A percentile compares a stretch with the other conserved stretches of the same genome.
These are phyloP conservation scores for Bacillus rossius DNA, from an alignment of 1,140 invertebrate genomes.

Conservation along the genomic window DNA sequence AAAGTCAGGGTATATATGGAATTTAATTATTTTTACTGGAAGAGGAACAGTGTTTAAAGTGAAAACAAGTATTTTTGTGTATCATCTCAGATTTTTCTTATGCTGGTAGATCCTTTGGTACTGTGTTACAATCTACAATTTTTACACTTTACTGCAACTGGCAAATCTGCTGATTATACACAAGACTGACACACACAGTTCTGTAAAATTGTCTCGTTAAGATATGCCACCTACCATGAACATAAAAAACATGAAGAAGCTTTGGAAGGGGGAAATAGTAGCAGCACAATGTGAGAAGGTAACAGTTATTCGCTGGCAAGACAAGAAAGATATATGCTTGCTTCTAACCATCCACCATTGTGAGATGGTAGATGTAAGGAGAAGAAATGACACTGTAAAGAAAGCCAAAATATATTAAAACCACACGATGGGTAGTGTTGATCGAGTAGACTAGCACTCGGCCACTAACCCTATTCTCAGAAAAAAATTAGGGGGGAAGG, in stretches of 20 bases:
- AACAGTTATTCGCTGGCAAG: not conserved
- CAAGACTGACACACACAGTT: conserved; percentile 8
- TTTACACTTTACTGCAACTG: conserved; percentile 10
- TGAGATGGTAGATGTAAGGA: not conserved
- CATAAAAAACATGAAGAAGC: conserved; percentile 2
- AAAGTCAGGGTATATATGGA: too few relatives aligned
- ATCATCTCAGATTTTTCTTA: too few relatives aligned
- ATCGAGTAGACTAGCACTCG: conserved; percentile 7
- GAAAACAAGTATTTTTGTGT: too few relatives aligned
- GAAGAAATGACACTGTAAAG: not conserved
- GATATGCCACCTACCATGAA: conserved; percentile 9
- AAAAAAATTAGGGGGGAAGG: conserved; percentile 3
- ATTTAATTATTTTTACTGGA: too few relatives aligned
- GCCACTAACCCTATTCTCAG: conserved; percentile 1
- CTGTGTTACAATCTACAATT: not conserved
- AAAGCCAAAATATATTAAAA: conserved; percentile 5
- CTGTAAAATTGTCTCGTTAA: not conserved
- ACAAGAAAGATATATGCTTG: not conserved
- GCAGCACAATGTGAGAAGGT: conserved; percentile 7
- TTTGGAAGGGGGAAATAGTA: conserved; percentile 1
- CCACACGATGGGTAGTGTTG: conserved; percentile 12
- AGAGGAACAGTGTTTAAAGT: too few relatives aligned
- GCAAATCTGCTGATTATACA: conserved; percentile 8
- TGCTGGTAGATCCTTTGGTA: too few relatives aligned
- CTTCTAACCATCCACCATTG: not conserved